A percentile compares a stretch with the other conserved stretches of the same genome.
Evolutionary conservation across 1,140 invertebrate species (phyloP).

Genomic region (Drosophila pseudoobscura): DNA sequence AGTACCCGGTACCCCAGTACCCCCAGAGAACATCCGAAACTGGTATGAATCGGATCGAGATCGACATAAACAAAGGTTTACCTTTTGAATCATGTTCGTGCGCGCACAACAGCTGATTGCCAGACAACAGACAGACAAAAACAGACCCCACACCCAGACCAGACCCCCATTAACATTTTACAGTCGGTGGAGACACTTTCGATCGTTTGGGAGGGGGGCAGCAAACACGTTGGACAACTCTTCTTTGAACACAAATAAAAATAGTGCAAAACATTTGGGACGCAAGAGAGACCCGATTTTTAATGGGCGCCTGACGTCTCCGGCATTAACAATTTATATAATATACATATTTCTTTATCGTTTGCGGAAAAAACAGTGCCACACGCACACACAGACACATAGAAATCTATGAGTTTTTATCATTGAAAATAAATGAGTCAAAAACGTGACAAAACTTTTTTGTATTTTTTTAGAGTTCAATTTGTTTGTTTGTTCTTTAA

Average conservation of each 20-base stretch:
- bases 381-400: slow-evolving; percentile 1
- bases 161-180: slow-evolving; percentile 38
- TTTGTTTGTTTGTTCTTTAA: slow-evolving; percentile 55
- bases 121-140: slow-evolving; percentile 5
- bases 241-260: slow-evolving; percentile 24
- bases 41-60: slow-evolving; percentile 25
- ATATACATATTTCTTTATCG: slow-evolving; percentile 35
- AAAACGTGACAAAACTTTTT: slow-evolving; percentile 66
- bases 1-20: slow-evolving; percentile 4
- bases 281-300: slow-evolving; percentile 1
- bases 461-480: slow-evolving; percentile 21
- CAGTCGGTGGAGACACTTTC: slow-evolving; percentile 29
- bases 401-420: slow-evolving; percentile 7
- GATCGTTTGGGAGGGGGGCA: slow-evolving; percentile 13
- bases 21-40: not conserved
- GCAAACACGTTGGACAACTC: slow-evolving; percentile 38
- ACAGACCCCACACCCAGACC: not conserved
- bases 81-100: slow-evolving; percentile 9
- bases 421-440: slow-evolving; percentile 52
- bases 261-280: slow-evolving; percentile 32
- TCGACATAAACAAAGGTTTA: slow-evolving; percentile 26
- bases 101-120: slow-evolving; percentile 33
- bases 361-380: slow-evolving; percentile 6
- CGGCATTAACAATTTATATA: slow-evolving; percentile 43
- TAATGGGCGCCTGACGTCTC: slow-evolving; percentile 30